Evolutionary conservation across 1,140 invertebrate genomes (phyloP).

Genomic region (Schlechtendalia chinensis): DNA sequence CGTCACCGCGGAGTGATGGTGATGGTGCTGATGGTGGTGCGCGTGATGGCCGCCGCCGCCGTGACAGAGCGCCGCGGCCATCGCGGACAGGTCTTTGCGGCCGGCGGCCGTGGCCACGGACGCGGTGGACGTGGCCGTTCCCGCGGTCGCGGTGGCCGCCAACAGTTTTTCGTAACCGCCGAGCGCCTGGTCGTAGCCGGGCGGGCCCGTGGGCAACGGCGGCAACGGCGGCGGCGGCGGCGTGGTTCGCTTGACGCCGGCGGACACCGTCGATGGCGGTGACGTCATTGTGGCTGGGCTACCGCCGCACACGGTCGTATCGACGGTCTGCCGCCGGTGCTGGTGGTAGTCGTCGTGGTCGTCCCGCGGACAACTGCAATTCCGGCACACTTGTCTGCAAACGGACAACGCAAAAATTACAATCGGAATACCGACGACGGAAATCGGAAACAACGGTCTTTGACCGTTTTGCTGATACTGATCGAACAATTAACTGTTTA

Average conservation of each 20-base stretch:
- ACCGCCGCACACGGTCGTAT: neutral
- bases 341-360: constrained; percentile 57
- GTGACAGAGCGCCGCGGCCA: constrained; percentile 51
- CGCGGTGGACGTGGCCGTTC: neutral
- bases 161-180: constrained; percentile 43
- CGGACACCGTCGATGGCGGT: neutral
- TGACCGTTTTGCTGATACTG: too few species aligned
- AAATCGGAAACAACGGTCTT: too few species aligned
- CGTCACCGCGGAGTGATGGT: constrained; percentile 57
- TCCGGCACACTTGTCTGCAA: constrained; percentile 68
- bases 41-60: constrained; percentile 59
- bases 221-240: constrained; percentile 32
- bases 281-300: constrained; percentile 5
- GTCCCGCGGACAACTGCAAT: constrained; percentile 69
- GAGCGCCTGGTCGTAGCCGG: constrained; percentile 20
- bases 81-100: constrained; percentile 7
- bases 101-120: constrained; percentile 15
- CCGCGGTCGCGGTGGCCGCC: neutral
- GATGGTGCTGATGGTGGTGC: constrained; percentile 40
- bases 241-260: constrained; percentile 17
- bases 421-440: too few species aligned
- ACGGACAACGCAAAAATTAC: too few species aligned
- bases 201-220: constrained; percentile 26
- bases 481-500: too few species aligned
- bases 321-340: neutral